These are phyloP conservation scores for Armadillidium nasatum DNA, from an alignment of 1,140 invertebrate species.

Conservation along the genomic window DNA sequence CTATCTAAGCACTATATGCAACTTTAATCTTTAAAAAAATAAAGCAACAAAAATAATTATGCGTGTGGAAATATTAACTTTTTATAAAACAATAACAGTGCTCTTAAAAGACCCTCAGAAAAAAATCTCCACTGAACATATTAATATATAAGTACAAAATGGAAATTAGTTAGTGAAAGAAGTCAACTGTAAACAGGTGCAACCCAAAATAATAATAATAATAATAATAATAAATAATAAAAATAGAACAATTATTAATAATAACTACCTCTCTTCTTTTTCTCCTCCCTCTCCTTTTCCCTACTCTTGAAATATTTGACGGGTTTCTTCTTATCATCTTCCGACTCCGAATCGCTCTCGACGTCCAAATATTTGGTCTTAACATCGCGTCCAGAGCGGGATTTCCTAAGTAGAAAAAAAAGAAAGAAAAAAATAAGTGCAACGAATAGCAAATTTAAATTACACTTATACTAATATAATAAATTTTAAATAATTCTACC, in stretches of 20 bases:
- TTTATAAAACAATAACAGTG: too few species aligned
- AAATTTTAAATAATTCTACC: too few species aligned
- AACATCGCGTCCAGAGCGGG: slow-evolving; percentile 19
- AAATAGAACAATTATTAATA: background rate
- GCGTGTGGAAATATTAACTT: too few species aligned
- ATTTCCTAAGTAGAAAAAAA: slow-evolving; percentile 25
- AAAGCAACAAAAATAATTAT: too few species aligned
- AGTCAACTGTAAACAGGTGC: background rate
- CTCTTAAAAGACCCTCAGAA: too few species aligned
- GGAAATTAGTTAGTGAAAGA: too few species aligned
- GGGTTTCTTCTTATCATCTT: slow-evolving; percentile 53
- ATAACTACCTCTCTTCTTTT: slow-evolving; percentile 46
- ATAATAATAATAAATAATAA: background rate
- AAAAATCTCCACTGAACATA: too few species aligned
- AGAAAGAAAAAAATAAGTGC: background rate
- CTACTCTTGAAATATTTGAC: slow-evolving; percentile 54
- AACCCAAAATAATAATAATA: background rate
- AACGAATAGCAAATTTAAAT: too few species aligned
- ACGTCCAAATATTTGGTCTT: slow-evolving; percentile 31
- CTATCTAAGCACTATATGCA: too few species aligned
- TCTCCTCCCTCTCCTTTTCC: slow-evolving; percentile 49
- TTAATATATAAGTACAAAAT: too few species aligned
- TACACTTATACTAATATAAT: too few species aligned
- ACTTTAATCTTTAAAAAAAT: too few species aligned
- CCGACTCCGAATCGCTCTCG: slow-evolving; percentile 46